A percentile compares a stretch with the other conserved stretches of the same genome.
phyloP scores from a whole-genome alignment of 2,797 vertebrate genomes.

The Cryptoblepharus egeriae region DNA sequence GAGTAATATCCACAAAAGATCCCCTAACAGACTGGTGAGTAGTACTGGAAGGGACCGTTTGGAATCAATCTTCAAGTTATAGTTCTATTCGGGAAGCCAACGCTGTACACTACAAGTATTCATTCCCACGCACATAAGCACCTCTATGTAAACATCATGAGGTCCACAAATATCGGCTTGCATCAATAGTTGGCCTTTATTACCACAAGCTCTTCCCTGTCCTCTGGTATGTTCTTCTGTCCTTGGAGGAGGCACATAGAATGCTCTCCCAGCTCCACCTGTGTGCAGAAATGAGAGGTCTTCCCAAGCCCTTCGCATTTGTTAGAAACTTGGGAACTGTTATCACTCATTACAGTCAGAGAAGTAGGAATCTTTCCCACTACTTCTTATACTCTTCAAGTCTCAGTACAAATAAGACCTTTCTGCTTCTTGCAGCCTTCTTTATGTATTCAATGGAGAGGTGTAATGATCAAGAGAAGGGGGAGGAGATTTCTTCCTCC shows the following conservation, averaged over 20 bases:
- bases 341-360: too few relatives aligned
- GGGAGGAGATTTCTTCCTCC: too few relatives aligned
- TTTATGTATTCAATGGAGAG: too few relatives aligned
- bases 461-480: too few relatives aligned
- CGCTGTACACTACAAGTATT: background rate
- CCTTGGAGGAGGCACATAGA: too few relatives aligned
- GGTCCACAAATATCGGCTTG: background rate
- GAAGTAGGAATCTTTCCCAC: too few relatives aligned
- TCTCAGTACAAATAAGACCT: background rate
- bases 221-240: background rate
- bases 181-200: background rate
- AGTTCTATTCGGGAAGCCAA: background rate
- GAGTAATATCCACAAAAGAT: background rate
- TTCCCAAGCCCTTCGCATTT: too few relatives aligned
- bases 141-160: background rate
- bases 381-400: background rate
- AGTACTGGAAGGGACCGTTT: too few relatives aligned
- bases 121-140: background rate
- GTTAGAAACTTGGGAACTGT: too few relatives aligned
- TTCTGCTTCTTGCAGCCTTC: background rate
- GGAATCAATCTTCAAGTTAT: background rate
- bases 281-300: too few relatives aligned
- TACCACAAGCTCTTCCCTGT: background rate
- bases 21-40: background rate
- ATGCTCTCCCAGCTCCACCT: too few relatives aligned